Percentiles rank a stretch among this genome's conserved stretches.
These are phyloP conservation scores for Caenorhabditis zanzibari DNA, from an alignment of 2,888 invertebrate species.

Conservation along the genomic window DNA sequence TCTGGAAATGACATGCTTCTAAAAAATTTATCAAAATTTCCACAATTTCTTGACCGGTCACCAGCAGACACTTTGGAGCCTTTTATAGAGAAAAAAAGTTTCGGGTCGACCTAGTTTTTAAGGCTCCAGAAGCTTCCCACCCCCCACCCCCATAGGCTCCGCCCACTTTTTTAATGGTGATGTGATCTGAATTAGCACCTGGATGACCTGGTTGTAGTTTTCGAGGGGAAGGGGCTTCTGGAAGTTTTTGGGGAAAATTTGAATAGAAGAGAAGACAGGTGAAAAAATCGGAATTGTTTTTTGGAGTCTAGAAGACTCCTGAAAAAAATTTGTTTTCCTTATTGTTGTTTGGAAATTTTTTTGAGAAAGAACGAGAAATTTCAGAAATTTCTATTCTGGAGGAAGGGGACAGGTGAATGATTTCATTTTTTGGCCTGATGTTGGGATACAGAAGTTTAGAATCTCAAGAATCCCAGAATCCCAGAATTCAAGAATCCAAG, in stretches of 20 bases:
- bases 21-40: not conserved
- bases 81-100: not conserved
- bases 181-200: conserved; percentile 27
- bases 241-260: too few species aligned
- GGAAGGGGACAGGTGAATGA: too few species aligned
- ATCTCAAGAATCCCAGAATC: too few species aligned
- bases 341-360: not conserved
- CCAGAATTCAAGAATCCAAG: too few species aligned
- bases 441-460: too few species aligned
- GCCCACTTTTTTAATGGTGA: conserved; percentile 24
- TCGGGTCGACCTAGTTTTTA: not conserved
- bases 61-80: conserved; percentile 24
- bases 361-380: too few species aligned
- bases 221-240: not conserved
- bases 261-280: too few species aligned
- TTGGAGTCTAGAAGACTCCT: not conserved
- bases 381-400: too few species aligned
- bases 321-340: not conserved
- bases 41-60: conserved; percentile 22
- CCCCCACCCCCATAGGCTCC: conserved; percentile 4
- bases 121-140: not conserved
- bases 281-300: not conserved
- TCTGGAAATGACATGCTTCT: not conserved
- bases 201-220: conserved; percentile 26
- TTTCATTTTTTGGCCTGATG: too few species aligned